A percentile compares a stretch with the other conserved stretches of the same genome.
phyloP scores from a whole-genome alignment of 2,888 invertebrate species.

The Gastrophysa polygoni region DNA sequence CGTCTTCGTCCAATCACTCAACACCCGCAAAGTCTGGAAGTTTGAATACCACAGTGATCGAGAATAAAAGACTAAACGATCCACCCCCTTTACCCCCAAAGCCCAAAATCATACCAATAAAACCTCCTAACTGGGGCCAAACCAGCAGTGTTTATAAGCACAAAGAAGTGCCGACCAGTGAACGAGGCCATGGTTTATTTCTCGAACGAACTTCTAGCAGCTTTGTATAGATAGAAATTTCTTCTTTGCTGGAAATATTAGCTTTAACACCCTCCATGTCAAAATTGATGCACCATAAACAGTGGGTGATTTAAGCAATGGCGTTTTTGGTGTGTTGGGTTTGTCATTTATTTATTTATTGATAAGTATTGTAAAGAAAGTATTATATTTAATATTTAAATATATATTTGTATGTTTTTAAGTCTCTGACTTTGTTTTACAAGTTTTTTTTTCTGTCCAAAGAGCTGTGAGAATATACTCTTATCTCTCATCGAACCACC shows the following conservation, averaged over 20 bases:
- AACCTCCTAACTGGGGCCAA: conserved; percentile 65
- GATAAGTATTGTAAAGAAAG: conserved; percentile 34
- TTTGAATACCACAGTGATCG: conserved; percentile 46
- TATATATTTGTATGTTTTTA: conserved; percentile 31
- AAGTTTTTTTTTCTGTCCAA: too few relatives aligned
- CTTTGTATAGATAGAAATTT: conserved; percentile 60
- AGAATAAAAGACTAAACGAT: conserved; percentile 46
- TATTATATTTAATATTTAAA: conserved; percentile 39
- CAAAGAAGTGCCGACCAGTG: conserved; percentile 32
- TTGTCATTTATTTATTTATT: background rate
- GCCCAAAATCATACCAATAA: conserved; percentile 72
- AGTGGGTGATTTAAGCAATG: too few relatives aligned
- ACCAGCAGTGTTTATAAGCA: conserved; percentile 48
- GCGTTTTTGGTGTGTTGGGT: conserved; percentile 28
- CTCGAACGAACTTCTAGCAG: conserved; percentile 70
- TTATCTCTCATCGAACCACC: too few relatives aligned
- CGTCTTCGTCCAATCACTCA: conserved; percentile 37
- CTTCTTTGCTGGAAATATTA: background rate
- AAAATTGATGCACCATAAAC: background rate
- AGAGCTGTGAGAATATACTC: too few relatives aligned
- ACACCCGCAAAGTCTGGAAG: conserved; percentile 43
- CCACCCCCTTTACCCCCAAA: conserved; percentile 79
- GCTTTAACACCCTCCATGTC: background rate
- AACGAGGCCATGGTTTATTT: conserved; percentile 57
- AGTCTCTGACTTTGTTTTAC: background rate